A percentile compares a stretch with the other conserved stretches of the same genome.
These are phyloP conservation scores for Delia radicum DNA, from an alignment of 1,140 invertebrate species.

Conservation along the genomic window DNA sequence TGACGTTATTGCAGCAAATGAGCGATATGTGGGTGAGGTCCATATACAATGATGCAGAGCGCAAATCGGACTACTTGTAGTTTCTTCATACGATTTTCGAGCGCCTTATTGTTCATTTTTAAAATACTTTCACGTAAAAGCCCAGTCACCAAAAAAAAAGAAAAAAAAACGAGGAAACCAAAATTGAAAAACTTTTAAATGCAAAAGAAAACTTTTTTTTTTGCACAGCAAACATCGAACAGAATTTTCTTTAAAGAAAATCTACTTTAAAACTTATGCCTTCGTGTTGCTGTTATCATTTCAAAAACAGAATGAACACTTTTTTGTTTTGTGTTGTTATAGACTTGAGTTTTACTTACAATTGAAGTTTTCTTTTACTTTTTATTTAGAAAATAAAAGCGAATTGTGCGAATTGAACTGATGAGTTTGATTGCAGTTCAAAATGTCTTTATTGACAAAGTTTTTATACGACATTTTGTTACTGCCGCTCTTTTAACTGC, in stretches of 20 bases:
- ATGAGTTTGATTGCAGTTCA: constrained; percentile 31
- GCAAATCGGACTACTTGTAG: no score
- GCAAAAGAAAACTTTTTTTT: background rate
- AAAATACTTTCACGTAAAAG: constrained; percentile 20
- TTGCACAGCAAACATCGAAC: background rate
- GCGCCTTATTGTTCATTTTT: background rate
- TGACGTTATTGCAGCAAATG: no score
- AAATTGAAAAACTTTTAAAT: background rate
- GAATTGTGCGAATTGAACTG: constrained; percentile 27
- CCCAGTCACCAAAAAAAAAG: constrained; percentile 10
- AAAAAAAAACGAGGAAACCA: background rate
- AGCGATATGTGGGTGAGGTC: no score
- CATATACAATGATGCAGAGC: no score
- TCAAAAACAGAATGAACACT: background rate
- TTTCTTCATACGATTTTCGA: no score
- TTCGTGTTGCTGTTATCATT: background rate
- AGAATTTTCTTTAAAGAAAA: background rate
- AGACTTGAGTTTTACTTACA: background rate
- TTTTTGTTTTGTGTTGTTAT: background rate
- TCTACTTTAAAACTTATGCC: background rate
- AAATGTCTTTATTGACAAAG: constrained; percentile 29
- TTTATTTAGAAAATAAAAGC: background rate
- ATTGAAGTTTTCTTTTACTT: background rate
- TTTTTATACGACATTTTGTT: background rate
- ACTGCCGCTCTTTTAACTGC: background rate